Evolutionary conservation across 2,797 vertebrate genomes (phyloP).

Genomic region (Salarias fasciatus): DNA sequence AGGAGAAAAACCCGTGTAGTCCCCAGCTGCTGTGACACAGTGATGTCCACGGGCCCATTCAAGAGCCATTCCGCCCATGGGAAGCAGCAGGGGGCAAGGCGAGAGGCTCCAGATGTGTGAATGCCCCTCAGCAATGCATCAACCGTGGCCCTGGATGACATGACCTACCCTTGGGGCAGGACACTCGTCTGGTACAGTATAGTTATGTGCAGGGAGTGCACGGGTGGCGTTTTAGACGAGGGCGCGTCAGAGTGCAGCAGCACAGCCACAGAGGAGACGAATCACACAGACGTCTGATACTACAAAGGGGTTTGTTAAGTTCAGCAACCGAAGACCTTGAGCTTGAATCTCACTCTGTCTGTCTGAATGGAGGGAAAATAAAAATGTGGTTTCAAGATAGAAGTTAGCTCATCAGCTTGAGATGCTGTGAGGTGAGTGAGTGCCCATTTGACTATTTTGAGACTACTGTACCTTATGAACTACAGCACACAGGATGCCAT

Average conservation of each 20-base stretch:
- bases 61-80: constrained; percentile 71
- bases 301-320: constrained; percentile 15
- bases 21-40: constrained; percentile 75
- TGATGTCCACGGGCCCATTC: constrained; percentile 66
- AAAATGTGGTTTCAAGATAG: constrained; percentile 15
- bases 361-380: constrained; percentile 4
- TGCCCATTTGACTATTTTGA: constrained; percentile 53
- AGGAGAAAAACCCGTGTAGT: constrained; percentile 66
- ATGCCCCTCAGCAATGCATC: constrained; percentile 71
- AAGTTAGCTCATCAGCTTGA: constrained; percentile 43
- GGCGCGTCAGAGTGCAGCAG: constrained; percentile 9
- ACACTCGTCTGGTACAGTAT: constrained; percentile 61
- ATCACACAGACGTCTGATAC: background rate
- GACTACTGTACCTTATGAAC: constrained; percentile 66
- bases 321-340: constrained; percentile 1
- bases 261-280: constrained; percentile 13
- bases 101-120: constrained; percentile 77
- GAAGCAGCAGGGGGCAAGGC: constrained; percentile 65
- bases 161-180: constrained; percentile 79
- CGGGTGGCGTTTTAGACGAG: constrained; percentile 44
- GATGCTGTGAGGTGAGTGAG: constrained; percentile 40
- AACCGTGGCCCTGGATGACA: constrained; percentile 68
- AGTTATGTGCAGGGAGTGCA: constrained; percentile 24
- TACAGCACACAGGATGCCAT: constrained; percentile 68
- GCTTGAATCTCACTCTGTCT: constrained; percentile 4